phyloP scores from a whole-genome alignment of 2,113 vertebrate genomes.

The Cyanoderma ruficeps region DNA sequence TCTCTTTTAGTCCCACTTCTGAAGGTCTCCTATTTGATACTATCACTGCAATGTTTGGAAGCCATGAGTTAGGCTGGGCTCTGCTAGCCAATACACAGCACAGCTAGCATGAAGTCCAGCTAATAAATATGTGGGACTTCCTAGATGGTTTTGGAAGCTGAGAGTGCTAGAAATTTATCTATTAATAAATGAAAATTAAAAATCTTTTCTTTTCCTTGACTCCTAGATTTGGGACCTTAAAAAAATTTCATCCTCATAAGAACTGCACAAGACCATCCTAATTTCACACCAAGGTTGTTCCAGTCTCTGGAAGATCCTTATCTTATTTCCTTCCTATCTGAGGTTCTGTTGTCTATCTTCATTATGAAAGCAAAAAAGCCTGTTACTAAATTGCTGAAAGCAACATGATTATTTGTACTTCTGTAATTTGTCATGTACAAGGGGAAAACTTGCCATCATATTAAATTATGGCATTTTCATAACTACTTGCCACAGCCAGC shows the following conservation, averaged over 20 bases:
- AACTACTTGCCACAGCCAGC: not conserved
- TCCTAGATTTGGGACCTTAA: not conserved
- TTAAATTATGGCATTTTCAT: not conserved
- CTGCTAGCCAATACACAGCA: not conserved
- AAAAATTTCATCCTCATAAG: not conserved
- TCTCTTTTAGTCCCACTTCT: not conserved
- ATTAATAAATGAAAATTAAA: not conserved
- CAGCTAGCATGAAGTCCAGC: not conserved
- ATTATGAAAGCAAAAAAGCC: not conserved
- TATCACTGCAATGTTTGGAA: too few relatives aligned
- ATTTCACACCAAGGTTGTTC: not conserved
- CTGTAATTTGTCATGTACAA: not conserved
- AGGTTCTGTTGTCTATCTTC: not conserved
- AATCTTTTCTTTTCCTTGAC: not conserved
- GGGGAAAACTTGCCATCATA: not conserved
- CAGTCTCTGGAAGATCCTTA: not conserved
- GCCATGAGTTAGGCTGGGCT: not conserved
- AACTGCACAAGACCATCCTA: not conserved
- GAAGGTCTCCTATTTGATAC: not conserved
- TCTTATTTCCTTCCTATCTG: not conserved
- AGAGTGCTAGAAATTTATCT: not conserved
- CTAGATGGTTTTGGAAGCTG: not conserved
- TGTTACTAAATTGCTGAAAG: not conserved
- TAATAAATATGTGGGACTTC: not conserved
- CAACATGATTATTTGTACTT: not conserved